Evolutionary conservation across 1,140 invertebrate species (phyloP), one percentile per base, ranked within the genome.

Genomic region (Penaeus chinensis): DNA sequence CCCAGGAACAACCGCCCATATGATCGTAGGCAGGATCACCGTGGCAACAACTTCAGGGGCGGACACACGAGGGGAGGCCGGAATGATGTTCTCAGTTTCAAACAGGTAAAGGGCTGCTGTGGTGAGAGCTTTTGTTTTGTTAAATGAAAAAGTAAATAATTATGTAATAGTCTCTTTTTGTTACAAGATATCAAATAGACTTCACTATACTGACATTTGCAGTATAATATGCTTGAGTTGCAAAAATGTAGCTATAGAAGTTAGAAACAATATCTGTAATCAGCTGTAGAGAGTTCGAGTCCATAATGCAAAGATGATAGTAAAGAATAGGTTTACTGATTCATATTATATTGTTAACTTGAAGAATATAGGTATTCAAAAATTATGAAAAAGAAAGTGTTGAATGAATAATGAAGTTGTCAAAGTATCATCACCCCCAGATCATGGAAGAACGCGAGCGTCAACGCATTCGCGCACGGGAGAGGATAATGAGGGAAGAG

Each of bases 361-460:
- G 37, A 1, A 47, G 47, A 54, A 16, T 11, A 54, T 13, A 54
- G 54, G 54, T 54, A 54, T 54, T 11, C 0, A 13, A 13, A 54
- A 54, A 54, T 54, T 54, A 54, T 54, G 54, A 54, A 11, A 54
- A 13, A 8, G 54, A 54, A 54, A 54, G 16, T 11, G 11, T 11
- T 54, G 16, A 54, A 11, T 16, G 54, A 54, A 13, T 54, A 54
- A 54, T 54, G 54, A 54, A 54, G 16, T 54, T 54, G 16, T 16
- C 16, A 16, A 16, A 54, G 16, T 54, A 16, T 54, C 54, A 8
- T 54, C 16, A 16, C 54, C 37, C 10, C 22, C 80, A 89, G 84
- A 89, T 89, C 42, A 82, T 87, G 89, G 89, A 89, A 62, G 89
- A 86, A 80, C 65, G 89, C 24, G 89, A 89, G 74, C 80, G 89